Base-by-base conservation (phyloP, 2,797 vertebrate genomes). In the Semaprochilodus insignis region DNA sequence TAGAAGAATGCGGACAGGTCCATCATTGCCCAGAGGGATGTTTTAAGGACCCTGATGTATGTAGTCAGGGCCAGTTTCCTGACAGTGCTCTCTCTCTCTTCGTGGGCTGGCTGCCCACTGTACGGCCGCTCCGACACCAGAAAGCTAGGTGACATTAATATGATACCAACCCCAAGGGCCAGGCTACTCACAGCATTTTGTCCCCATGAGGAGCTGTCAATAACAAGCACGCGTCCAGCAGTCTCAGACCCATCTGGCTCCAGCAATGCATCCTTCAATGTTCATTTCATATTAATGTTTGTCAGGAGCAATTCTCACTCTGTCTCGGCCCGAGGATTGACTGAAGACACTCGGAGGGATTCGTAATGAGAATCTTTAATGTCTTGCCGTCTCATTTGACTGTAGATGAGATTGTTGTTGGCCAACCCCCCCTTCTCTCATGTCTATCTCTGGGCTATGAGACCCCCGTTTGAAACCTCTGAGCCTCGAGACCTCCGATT, bases 221-320 rank as follows among this genome's bases (percentile, higher is more conserved):
- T 89, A 89, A 88, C 84, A 71, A 66, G 67, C 78, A 79, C 54
- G 34, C 67, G 75, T 84, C 80, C 17, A 60, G 66, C 81, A 73
- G 70, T 71, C 77, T 55, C 40, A 66, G 59, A 77, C 76, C 76
- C 75, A 67, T 79, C 65, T 74, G 40, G 69, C 77, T 78, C 54
- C 60, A 31, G 81, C 65, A 82, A 87, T 36, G 82, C 84, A 86
- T 87, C 87, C 87, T 85, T 88, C 88, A 88, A 79, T 74, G 66
- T 85, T 90, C 89, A 88, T 90, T 87, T 86, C 87, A 85, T 89
- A 90, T 89, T 88, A 88, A 89, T 90, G 89, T 89, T 90, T 89
- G 88, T 91, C 89, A 88, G 85, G 80, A 88, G 83, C 86, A 85
- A 90, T 89, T 83, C 82, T 73, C 75, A 14, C 52, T 83, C 85